Evolutionary conservation across 2,113 vertebrate genomes (phyloP).

Genomic region (Aldabrachelys gigantea): DNA sequence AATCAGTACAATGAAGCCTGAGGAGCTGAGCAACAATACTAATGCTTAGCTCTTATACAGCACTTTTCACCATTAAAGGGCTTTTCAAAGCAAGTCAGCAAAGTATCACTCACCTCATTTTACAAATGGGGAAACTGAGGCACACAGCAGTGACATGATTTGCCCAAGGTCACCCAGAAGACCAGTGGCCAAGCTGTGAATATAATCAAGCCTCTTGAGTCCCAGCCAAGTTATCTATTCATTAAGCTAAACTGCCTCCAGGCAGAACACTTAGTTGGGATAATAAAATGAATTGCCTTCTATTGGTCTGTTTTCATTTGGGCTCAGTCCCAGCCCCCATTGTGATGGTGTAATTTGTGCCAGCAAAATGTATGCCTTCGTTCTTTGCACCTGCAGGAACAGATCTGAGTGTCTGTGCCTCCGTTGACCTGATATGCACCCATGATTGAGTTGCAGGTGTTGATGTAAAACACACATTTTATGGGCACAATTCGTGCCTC

Average conservation of each 20-base stretch:
- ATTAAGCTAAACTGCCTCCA: neutral
- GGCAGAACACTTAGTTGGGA: neutral
- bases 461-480: neutral
- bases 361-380: neutral
- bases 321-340: neutral
- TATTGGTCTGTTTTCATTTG: neutral
- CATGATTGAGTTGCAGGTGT: conserved; percentile 16
- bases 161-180: neutral
- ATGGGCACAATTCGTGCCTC: neutral
- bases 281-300: neutral
- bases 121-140: neutral
- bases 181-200: neutral
- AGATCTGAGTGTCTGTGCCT: neutral
- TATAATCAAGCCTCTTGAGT: neutral
- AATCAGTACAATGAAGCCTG: neutral
- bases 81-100: neutral
- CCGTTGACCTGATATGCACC: neutral
- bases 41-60: rapidly evolving
- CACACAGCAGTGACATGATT: rapidly evolving
- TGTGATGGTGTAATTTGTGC: neutral
- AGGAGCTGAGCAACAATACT: neutral
- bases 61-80: neutral
- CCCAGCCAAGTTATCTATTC: neutral
- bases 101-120: neutral
- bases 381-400: neutral